Conservation (phyloP, 2,797 vertebrate genomes). For the Ibycter americanus region DNA sequence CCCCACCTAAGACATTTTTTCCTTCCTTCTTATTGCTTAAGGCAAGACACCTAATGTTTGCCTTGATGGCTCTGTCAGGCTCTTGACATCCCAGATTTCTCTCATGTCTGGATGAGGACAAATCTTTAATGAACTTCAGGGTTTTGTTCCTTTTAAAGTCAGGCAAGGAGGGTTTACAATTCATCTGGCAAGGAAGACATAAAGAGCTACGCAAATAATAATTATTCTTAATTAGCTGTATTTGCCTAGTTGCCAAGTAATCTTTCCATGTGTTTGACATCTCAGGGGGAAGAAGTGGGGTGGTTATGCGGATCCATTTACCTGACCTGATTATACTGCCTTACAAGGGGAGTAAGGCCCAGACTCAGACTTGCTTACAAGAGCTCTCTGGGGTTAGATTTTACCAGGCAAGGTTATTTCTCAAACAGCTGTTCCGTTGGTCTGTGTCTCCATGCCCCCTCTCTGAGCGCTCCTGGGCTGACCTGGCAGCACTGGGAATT, state of each 20-base stretch:
- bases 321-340: not conserved
- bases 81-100: not conserved
- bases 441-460: fast-evolving
- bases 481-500: not conserved
- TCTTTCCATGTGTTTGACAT: not conserved
- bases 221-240: not conserved
- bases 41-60: slow-evolving; percentile 7
- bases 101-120: not conserved
- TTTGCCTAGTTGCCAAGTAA: not conserved
- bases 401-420: not conserved
- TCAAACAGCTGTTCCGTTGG: not conserved
- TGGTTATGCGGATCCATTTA: not conserved
- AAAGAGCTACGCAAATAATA: not conserved
- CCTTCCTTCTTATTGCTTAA: slow-evolving; percentile 13
- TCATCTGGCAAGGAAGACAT: not conserved
- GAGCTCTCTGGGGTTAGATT: not conserved
- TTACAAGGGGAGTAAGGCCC: not conserved
- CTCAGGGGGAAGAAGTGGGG: not conserved
- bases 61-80: not conserved
- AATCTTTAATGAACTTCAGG: not conserved
- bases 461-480: not conserved
- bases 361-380: not conserved
- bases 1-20: slow-evolving; percentile 16
- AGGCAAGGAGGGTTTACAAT: not conserved
- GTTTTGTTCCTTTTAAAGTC: not conserved